Conservation (phyloP, 2,797 vertebrate species). For the Lagorchestes hirsutus region DNA sequence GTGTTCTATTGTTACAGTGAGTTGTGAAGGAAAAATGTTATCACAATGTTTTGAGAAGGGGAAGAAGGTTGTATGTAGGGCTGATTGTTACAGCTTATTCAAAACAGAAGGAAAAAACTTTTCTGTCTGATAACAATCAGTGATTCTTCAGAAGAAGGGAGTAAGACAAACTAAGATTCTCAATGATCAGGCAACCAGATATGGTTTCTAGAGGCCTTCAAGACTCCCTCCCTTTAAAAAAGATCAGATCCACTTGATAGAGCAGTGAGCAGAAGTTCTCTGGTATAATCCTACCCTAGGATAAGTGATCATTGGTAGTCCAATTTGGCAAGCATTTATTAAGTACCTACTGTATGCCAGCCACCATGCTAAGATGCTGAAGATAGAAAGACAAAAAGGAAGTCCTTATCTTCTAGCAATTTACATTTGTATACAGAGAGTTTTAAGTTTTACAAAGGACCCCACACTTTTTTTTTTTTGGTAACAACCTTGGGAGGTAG, state of each 20-base stretch:
- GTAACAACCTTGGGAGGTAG: background rate
- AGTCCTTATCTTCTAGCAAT: background rate
- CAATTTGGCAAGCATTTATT: background rate
- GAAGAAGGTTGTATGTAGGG: background rate
- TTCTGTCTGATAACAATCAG: background rate
- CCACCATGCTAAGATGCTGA: background rate
- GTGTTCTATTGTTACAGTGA: background rate
- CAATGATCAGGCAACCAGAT: background rate
- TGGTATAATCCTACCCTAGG: background rate
- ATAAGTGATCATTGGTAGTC: background rate
- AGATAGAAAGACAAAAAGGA: background rate
- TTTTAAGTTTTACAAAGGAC: background rate
- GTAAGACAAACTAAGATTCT: background rate
- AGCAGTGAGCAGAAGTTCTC: background rate
- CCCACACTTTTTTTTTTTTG: background rate
- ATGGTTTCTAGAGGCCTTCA: background rate
- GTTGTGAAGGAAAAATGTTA: background rate
- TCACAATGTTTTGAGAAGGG: background rate
- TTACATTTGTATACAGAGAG: background rate
- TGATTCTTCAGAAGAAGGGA: background rate
- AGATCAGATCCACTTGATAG: background rate
- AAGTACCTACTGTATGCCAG: background rate
- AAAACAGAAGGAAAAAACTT: background rate
- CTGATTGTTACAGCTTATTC: background rate
- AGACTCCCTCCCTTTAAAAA: background rate